Percentiles rank a stretch among this genome's conserved stretches.
phyloP scores from a whole-genome alignment of 2,113 vertebrate genomes.

The Mastomys natalensis region DNA sequence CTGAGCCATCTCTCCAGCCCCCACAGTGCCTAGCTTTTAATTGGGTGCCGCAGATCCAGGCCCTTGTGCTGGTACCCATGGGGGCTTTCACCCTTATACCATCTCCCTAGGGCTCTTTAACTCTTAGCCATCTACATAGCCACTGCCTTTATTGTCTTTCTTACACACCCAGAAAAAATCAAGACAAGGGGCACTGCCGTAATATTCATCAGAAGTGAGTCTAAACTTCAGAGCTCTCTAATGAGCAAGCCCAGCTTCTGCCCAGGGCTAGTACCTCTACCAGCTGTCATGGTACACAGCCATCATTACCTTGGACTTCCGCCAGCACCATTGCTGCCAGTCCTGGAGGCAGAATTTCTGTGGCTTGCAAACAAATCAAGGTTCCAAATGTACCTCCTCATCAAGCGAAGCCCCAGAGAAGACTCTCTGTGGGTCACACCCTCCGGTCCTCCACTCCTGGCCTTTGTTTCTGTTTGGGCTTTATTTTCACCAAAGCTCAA shows the following conservation, averaged over 20 bases:
- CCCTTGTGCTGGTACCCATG: background rate
- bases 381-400: background rate
- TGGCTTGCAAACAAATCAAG: background rate
- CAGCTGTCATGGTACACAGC: background rate
- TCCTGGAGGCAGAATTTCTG: background rate
- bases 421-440: background rate
- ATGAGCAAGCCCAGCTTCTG: background rate
- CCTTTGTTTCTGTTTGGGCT: background rate
- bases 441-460: background rate
- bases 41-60: background rate
- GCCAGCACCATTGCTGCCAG: background rate
- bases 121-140: background rate
- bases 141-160: background rate
- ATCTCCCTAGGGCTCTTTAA: background rate
- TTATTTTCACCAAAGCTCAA: constrained; percentile 11
- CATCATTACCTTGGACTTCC: background rate
- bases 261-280: background rate
- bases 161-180: background rate
- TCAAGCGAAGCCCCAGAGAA: background rate
- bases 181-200: background rate
- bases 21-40: background rate
- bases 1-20: background rate
- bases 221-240: background rate
- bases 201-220: background rate
- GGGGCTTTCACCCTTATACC: background rate